phyloP scores from a whole-genome alignment of 2,113 vertebrate species.

The Myotis yumanensis region DNA sequence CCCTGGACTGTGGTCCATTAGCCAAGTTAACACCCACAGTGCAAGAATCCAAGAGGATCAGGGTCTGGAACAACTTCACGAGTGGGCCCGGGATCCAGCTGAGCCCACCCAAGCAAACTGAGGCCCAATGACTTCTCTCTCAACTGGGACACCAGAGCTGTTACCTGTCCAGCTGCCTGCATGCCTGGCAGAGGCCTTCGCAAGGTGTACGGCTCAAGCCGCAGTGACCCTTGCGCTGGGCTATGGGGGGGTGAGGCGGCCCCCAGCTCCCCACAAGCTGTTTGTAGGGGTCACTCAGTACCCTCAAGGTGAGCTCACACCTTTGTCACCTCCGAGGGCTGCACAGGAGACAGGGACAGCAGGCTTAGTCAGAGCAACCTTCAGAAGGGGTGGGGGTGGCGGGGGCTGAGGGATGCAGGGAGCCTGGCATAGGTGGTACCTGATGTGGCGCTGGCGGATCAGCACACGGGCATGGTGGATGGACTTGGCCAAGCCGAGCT shows the following conservation, averaged over 20 bases:
- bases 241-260: neutral
- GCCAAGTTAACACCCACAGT: neutral
- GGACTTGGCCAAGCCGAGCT: conserved; percentile 93
- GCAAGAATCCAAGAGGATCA: rapidly evolving
- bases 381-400: rapidly evolving
- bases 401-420: rapidly evolving
- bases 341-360: conserved; percentile 74
- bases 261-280: conserved; percentile 24
- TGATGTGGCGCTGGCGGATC: conserved; percentile 95
- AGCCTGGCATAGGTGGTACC: conserved; percentile 79
- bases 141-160: neutral
- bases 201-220: conserved; percentile 94
- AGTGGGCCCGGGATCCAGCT: rapidly evolving
- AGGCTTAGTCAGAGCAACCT: neutral
- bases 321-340: conserved; percentile 56
- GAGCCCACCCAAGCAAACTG: neutral
- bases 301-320: conserved; percentile 45
- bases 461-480: conserved; percentile 95
- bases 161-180: conserved; percentile 80
- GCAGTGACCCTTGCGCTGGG: conserved; percentile 91
- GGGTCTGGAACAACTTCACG: neutral
- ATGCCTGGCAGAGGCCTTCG: conserved; percentile 64
- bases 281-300: neutral
- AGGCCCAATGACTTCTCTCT: neutral
- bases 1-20: neutral